Conservation (phyloP, 1,140 invertebrate genomes). For the Rhynchophorus ferrugineus region DNA sequence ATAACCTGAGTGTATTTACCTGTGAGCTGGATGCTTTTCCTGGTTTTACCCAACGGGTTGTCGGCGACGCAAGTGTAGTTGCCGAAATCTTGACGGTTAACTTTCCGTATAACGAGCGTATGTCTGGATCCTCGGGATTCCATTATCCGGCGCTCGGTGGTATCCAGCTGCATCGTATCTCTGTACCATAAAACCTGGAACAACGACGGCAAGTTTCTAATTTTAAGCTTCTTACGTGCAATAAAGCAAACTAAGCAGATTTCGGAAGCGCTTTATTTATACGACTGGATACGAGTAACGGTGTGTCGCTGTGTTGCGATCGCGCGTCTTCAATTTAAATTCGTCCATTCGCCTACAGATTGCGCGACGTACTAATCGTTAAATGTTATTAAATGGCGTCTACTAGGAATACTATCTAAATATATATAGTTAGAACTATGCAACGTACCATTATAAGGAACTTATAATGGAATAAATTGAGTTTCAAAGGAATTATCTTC, state of each 20-base stretch:
- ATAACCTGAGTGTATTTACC: slow-evolving; percentile 44
- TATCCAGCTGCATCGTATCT: slow-evolving; percentile 59
- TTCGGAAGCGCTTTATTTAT: background rate
- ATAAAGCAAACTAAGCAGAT: slow-evolving; percentile 3
- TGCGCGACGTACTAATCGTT: too few species aligned
- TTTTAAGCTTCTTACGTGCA: background rate
- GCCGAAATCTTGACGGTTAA: slow-evolving; percentile 58
- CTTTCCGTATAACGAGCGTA: slow-evolving; percentile 58
- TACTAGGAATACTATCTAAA: too few species aligned
- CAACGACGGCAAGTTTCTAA: slow-evolving; percentile 3
- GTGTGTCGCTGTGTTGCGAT: too few species aligned
- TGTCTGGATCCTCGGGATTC: slow-evolving; percentile 55
- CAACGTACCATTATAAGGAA: too few species aligned
- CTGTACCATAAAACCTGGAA: slow-evolving; percentile 58
- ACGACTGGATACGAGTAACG: background rate
- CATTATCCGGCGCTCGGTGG: slow-evolving; percentile 56
- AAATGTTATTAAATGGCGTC: too few species aligned
- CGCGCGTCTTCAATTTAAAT: too few species aligned
- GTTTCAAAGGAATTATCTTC: too few species aligned
- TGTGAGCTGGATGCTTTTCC: slow-evolving; percentile 56
- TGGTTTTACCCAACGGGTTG: slow-evolving; percentile 55
- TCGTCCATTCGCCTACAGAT: too few species aligned
- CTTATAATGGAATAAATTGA: too few species aligned
- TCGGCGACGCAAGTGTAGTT: slow-evolving; percentile 62
- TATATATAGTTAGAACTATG: too few species aligned